These are phyloP conservation scores for Drosophila pruinosa DNA, from an alignment of 1,140 invertebrate genomes.

Conservation along the genomic window DNA sequence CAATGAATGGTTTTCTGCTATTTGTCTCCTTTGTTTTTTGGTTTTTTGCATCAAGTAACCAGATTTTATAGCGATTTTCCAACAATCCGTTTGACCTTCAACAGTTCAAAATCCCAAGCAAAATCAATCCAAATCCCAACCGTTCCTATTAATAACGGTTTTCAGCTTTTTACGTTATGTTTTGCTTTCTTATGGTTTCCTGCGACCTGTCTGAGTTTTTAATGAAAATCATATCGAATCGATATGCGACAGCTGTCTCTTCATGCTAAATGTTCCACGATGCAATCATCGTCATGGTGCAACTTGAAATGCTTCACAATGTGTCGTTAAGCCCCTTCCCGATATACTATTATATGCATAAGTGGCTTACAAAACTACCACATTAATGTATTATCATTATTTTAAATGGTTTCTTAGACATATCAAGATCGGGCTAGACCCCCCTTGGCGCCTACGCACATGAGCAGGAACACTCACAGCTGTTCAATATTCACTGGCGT, in stretches of 20 bases:
- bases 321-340: constrained; percentile 10
- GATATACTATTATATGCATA: not conserved
- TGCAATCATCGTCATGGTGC: not conserved
- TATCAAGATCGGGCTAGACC: not conserved
- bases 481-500: constrained; percentile 64
- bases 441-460: constrained; percentile 6
- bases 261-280: not conserved
- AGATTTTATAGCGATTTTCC: constrained; percentile 65
- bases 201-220: constrained; percentile 67
- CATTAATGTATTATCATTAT: not conserved
- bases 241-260: constrained; percentile 57
- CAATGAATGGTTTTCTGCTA: constrained; percentile 26
- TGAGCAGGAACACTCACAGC: constrained; percentile 29
- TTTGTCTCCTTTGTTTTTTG: constrained; percentile 25
- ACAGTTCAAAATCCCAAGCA: not conserved
- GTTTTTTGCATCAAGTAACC: constrained; percentile 34
- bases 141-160: constrained; percentile 44
- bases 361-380: constrained; percentile 7
- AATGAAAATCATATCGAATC: constrained; percentile 79
- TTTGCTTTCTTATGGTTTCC: constrained; percentile 35
- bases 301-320: constrained; percentile 47
- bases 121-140: constrained; percentile 10
- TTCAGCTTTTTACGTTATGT: constrained; percentile 21
- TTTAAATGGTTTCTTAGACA: not conserved
- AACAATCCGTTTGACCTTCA: constrained; percentile 35